Evolutionary conservation across 2,888 invertebrate species (phyloP).

Genomic region (Dasypogon diadema): DNA sequence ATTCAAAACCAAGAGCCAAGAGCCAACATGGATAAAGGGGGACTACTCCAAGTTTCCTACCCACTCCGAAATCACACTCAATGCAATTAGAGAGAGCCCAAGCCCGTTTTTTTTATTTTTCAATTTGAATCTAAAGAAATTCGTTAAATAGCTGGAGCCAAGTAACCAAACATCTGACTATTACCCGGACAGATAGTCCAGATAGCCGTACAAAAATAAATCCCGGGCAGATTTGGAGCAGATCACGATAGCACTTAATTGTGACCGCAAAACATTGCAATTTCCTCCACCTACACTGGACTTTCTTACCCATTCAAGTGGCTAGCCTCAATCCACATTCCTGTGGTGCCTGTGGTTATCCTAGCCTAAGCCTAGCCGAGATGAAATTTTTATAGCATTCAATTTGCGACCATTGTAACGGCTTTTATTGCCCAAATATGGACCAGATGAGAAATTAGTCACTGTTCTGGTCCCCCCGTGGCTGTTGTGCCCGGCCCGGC

Average conservation of each 20-base stretch:
- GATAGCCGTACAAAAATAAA: too few species aligned
- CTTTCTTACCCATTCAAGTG: not conserved
- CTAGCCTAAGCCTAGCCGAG: not conserved
- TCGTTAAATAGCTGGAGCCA: too few species aligned
- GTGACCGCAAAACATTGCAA: not conserved
- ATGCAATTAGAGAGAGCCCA: too few species aligned
- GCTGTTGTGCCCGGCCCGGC: not conserved
- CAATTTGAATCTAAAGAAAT: too few species aligned
- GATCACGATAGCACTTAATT: too few species aligned
- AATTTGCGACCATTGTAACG: slow-evolving; percentile 25
- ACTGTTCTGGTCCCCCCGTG: not conserved
- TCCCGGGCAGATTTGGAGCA: too few species aligned
- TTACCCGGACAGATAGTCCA: too few species aligned
- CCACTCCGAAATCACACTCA: too few species aligned
- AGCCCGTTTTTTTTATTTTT: too few species aligned
- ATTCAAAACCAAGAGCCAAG: not conserved
- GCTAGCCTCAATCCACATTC: not conserved
- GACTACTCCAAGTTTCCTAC: too few species aligned
- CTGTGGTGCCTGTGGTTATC: not conserved
- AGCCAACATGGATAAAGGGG: too few species aligned
- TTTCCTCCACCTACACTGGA: not conserved
- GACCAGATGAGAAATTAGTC: slow-evolving; percentile 31
- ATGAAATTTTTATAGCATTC: not conserved
- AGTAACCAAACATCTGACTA: too few species aligned
- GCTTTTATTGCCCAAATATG: slow-evolving; percentile 19